Evolutionary conservation across 2,113 vertebrate species (phyloP), one percentile per base, ranked within the genome.

Genomic region (Gallinago media): DNA sequence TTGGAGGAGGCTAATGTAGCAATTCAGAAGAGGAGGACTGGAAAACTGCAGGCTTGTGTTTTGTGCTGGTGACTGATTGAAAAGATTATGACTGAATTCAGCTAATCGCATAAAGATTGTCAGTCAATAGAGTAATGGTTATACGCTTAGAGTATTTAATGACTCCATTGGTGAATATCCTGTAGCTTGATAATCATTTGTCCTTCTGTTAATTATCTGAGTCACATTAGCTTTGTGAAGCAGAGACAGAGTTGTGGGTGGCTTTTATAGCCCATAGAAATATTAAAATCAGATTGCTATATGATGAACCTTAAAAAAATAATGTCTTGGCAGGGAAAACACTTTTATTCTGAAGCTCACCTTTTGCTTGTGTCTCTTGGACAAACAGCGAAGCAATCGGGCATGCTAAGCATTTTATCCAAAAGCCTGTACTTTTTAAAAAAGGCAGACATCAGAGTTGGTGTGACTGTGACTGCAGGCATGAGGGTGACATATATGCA

Each of bases 191-290:
- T 85, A 92, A 95, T 91, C 3, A 22, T 73, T 97, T 73, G 66
- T 94, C 90, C 87, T 93, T 84, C 79, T 81, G 36, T 68, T 95
- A 95, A 91, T 88, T 88, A 77, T 88, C 72, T 90, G 55, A 93
- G 80, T 88, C 80, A 56, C 65, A 77, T 77, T 85, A 90, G 62
- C 62, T 90, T 90, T 83, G 59, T 71, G 79, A 85, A 66, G 75
- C 27, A 79, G 78, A 73, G 67, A 65, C 61, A 49, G 72, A 56
- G 71, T 23, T 29, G 63, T 89, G 66, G 62, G 56, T 7, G 50
- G 63, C 34, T 85, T 97, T 95, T 36, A 54, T 82, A 40, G 8
- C 21, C 59, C 21, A 7, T 6, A 31, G n/a, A 85, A 89, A 59
- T 59, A 87, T 67, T 81, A 79, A 91, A 84, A 79, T 67, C 65